Conservation (phyloP, 2,113 vertebrate genomes). For the Otolemur garnettii region DNA sequence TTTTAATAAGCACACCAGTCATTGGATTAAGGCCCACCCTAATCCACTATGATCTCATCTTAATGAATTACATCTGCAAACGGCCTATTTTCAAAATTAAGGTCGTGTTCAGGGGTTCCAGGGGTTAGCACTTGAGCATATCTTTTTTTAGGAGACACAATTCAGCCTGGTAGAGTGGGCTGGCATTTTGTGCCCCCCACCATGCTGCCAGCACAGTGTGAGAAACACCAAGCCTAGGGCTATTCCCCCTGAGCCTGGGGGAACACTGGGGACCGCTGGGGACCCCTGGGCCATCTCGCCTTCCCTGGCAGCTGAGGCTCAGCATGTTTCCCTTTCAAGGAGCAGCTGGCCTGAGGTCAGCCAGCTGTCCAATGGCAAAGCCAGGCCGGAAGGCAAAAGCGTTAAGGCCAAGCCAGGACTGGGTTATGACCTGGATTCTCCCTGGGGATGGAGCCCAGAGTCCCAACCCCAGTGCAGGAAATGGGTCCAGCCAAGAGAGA, state of each 20-base stretch:
- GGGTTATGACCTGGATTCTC: fast-evolving
- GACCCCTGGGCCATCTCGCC: neutral
- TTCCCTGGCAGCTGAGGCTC: neutral
- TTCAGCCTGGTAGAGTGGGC: neutral
- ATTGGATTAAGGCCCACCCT: too few relatives aligned
- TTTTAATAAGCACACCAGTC: neutral
- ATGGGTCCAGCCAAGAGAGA: fast-evolving
- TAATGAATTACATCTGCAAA: neutral
- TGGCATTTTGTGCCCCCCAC: too few relatives aligned
- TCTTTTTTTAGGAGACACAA: neutral
- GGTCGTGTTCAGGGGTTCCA: neutral
- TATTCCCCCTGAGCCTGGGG: neutral
- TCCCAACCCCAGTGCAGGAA: neutral
- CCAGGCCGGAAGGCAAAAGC: neutral
- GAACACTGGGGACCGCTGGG: neutral
- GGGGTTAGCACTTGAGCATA: too few relatives aligned
- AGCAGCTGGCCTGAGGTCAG: neutral
- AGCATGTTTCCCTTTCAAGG: neutral
- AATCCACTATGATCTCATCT: neutral
- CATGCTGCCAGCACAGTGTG: neutral
- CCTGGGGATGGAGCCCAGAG: neutral
- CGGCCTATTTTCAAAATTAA: neutral
- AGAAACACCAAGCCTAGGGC: neutral
- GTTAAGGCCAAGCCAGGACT: neutral
- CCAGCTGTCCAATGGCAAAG: neutral